These are phyloP conservation scores for Ormyrus pomaceus DNA, from an alignment of 2,888 invertebrate species.

Conservation along the genomic window DNA sequence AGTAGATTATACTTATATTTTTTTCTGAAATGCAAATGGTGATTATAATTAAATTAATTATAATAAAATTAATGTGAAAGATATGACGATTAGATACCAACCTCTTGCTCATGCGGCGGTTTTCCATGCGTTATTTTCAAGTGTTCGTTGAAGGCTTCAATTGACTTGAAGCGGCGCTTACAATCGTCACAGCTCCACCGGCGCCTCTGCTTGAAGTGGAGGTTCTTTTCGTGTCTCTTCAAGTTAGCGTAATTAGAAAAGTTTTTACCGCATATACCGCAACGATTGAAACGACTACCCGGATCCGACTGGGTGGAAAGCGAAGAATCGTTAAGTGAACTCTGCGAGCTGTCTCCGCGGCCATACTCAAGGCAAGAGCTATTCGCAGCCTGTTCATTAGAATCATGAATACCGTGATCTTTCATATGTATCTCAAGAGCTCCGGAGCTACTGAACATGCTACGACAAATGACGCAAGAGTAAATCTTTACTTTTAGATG, in stretches of 20 bases:
- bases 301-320: constrained; percentile 59
- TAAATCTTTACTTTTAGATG: constrained; percentile 83
- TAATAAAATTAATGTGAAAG: too few relatives aligned
- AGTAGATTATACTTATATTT: too few relatives aligned
- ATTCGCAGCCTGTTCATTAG: constrained; percentile 63
- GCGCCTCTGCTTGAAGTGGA: constrained; percentile 67
- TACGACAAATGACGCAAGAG: constrained; percentile 79
- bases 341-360: constrained; percentile 42
- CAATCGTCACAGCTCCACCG: constrained; percentile 80
- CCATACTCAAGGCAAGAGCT: constrained; percentile 63
- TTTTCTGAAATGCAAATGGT: too few relatives aligned
- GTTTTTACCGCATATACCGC: constrained; percentile 79
- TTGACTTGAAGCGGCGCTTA: constrained; percentile 79
- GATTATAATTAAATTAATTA: too few relatives aligned
- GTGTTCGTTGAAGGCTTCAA: constrained; percentile 80
- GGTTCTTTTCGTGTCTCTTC: constrained; percentile 67
- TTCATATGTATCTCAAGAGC: constrained; percentile 71
- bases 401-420: constrained; percentile 69
- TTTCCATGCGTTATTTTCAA: constrained; percentile 78
- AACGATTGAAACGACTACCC: constrained; percentile 70
- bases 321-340: constrained; percentile 44
- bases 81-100: too few relatives aligned
- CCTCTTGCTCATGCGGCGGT: neutral
- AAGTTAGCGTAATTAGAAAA: constrained; percentile 75
- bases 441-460: constrained; percentile 81